Evolutionary conservation across 2,888 invertebrate genomes (phyloP), one percentile per base, ranked within the genome.

Genomic region (Gryllus longicercus): DNA sequence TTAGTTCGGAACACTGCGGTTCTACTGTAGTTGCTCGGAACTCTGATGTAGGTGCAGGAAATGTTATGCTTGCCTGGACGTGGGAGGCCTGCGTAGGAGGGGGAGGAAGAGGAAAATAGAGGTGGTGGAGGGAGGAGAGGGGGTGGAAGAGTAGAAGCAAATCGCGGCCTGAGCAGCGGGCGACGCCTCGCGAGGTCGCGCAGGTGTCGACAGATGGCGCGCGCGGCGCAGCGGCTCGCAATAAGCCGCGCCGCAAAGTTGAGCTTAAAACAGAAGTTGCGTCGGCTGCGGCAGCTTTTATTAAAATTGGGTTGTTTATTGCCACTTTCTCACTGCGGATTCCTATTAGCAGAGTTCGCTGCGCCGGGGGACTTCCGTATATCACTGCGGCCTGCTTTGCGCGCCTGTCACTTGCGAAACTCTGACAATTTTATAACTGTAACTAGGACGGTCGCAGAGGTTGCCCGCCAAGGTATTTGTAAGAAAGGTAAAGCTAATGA

Each of bases 261-360:
- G 14, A 8, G 63, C 16, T 63, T 63, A 63, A 63, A 63, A 63
- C 63, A 18, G 63, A 63, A 63, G 63, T 63, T 63, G 63, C 38
- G 63, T n/a, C 63, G 16, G 63, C 14, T 14, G 63, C 63, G 63
- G 63, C 63, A 63, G 63, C 63, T 63, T 63, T 63, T 63, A 63
- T 63, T 63, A 63, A 63, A 63, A 63, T 63, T 63, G 63, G 63
- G 63, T 63, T 63, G 63, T 63, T 63, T 63, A 63, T 63, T n/a
- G 63, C 63, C n/a, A 63, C 16, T 63, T 63, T 63, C n/a, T 63
- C 63, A 63, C 63, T 63, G 16, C 63, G 63, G n/a, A 18, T 63
- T 63, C n/a, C 63, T 63, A 63, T 63, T 63, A 63, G n/a, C 63
- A n/a, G 14, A 14, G 63, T 18, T n/a, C 63, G 14, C 16, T 14